phyloP scores from a whole-genome alignment of 23 tunicate species.

The Halocynthia aurantium region DNA sequence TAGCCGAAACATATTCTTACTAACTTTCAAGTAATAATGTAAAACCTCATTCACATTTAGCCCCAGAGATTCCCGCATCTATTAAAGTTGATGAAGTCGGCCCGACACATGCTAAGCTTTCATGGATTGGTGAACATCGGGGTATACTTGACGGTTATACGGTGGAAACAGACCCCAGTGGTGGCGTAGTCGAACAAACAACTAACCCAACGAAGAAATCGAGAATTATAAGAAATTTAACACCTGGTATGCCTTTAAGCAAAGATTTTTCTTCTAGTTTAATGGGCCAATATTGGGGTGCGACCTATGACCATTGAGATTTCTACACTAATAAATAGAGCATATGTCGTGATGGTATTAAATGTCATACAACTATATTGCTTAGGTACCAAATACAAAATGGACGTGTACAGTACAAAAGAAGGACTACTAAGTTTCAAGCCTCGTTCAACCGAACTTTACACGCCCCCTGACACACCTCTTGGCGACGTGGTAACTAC shows the following conservation, averaged over 20 bases:
- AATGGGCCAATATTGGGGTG: neutral
- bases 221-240: slow-evolving; percentile 32
- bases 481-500: slow-evolving; percentile 24
- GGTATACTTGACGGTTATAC: slow-evolving; percentile 69
- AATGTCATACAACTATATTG: neutral
- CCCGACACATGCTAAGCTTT: slow-evolving; percentile 35
- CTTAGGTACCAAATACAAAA: slow-evolving; percentile 47
- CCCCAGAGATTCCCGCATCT: slow-evolving; percentile 69
- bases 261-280: too few species aligned
- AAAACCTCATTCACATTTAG: slow-evolving; percentile 5
- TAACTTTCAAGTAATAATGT: neutral
- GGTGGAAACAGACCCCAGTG: slow-evolving; percentile 48
- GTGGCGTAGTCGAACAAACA: slow-evolving; percentile 31
- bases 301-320: neutral
- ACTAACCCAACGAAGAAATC: slow-evolving; percentile 25
- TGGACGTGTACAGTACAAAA: slow-evolving; percentile 61
- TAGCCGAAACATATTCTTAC: neutral
- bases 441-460: slow-evolving; percentile 32
- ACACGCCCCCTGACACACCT: slow-evolving; percentile 63
- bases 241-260: slow-evolving; percentile 63
- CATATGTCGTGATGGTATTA: neutral
- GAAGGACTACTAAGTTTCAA: slow-evolving; percentile 48
- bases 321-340: too few species aligned
- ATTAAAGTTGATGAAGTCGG: slow-evolving; percentile 18
- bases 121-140: slow-evolving; percentile 79